Base-by-base conservation (phyloP, 2,797 vertebrate species). In the Gobionotothen gibberifrons region DNA sequence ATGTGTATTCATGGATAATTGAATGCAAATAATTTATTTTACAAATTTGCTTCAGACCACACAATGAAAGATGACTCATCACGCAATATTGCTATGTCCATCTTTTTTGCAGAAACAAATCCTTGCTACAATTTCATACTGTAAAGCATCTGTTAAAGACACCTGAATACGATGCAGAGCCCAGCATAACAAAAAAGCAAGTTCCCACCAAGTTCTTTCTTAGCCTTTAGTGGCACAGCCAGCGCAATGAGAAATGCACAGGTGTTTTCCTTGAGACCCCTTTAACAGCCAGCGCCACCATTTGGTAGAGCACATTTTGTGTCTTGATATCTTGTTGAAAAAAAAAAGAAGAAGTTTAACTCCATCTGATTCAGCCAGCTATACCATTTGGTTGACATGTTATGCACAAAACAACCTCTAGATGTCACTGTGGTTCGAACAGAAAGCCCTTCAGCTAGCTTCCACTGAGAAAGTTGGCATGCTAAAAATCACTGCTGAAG, bases 11-110 rank as follows among this genome's bases (percentile, higher is more conserved):
- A 78, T 68, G 32, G 43, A 21, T 70, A 66, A 79, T 82, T 43
- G 65, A 78, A 88, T 83, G 79, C 77, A 83, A 86, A 87, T 72
- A 65, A 52, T 48, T 44, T 80, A 5, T 71, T 73, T 66, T 63
- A 69, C 47, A 44, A 64, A 51, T 16, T 12, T 42, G 43, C 43
- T 64, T 58, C 67, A 77, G 59, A 55, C 14, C 43, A 44, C 68
- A 59, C 48, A 64, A 59, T 48, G 44, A 72, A 81, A 63, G 29
- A 81, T 71, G 70, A 75, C 19, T 85, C 68, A 65, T 69, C 9
- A 13, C 48, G 19, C 29, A 51, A 59, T 40, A 83, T 69, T 14
- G 43, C 17, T 73, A 36, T 61, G 5, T 47, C 2, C 13, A 40
- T 63, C 36, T 29, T 51, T 15, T 46, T 56, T 47, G 12, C 17